Conservation (phyloP, 2,888 invertebrate genomes). For the Leptarthrus brevirostris region DNA sequence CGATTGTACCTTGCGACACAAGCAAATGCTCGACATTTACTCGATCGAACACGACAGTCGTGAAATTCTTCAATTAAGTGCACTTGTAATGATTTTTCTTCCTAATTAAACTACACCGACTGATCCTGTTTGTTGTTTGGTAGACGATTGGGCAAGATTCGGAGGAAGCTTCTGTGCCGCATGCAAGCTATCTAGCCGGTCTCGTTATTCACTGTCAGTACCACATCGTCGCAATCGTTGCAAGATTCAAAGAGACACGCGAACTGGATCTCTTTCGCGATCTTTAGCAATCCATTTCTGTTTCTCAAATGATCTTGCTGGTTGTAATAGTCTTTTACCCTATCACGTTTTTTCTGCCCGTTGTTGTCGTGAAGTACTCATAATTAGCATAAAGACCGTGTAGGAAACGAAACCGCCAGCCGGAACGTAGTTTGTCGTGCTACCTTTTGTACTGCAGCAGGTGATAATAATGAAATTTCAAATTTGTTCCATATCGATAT, state of each 20-base stretch:
- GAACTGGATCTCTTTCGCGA: slow-evolving; percentile 37
- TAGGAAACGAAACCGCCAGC: neutral
- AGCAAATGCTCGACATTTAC: slow-evolving; percentile 22
- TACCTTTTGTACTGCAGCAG: neutral
- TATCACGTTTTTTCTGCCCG: slow-evolving; percentile 29
- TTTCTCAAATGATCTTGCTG: slow-evolving; percentile 8
- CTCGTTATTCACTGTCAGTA: neutral
- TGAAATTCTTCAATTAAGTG: slow-evolving; percentile 35
- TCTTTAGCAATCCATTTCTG: slow-evolving; percentile 15
- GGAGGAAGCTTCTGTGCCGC: neutral
- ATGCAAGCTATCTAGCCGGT: neutral
- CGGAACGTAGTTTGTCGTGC: slow-evolving; percentile 6
- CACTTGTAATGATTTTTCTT: slow-evolving; percentile 37
- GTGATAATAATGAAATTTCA: slow-evolving; percentile 40
- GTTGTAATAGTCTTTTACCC: slow-evolving; percentile 14
- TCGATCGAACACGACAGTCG: slow-evolving; percentile 42
- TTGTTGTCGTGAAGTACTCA: neutral
- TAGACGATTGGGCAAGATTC: slow-evolving; percentile 16
- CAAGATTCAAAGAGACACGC: slow-evolving; percentile 43
- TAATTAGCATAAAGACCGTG: slow-evolving; percentile 38
- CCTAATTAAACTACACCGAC: slow-evolving; percentile 38
- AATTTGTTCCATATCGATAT: slow-evolving; percentile 24
- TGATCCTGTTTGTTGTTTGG: slow-evolving; percentile 7
- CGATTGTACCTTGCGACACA: slow-evolving; percentile 9
- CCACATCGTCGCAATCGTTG: neutral